phyloP scores from a whole-genome alignment of 2,888 invertebrate species.

The Holacanthella duospinosa region DNA sequence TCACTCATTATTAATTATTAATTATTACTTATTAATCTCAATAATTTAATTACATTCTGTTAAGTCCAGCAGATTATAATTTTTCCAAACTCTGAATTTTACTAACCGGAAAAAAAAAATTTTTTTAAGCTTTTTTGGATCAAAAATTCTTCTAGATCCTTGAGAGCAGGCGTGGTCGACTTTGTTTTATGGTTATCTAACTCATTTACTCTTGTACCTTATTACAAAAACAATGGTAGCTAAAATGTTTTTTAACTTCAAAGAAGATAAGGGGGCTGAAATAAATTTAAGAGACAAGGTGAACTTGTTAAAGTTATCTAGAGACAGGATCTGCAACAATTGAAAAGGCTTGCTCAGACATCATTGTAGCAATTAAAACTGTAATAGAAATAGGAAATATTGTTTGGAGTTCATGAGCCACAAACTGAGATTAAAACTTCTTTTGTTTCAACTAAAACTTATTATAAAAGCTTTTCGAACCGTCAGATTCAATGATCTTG shows the following conservation, averaged over 20 bases:
- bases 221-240: neutral
- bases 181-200: too few relatives aligned
- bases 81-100: neutral
- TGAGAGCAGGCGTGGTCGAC: neutral
- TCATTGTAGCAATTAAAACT: neutral
- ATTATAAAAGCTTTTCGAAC: neutral
- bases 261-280: neutral
- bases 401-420: too few relatives aligned
- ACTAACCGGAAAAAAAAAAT: neutral
- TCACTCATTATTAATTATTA: too few relatives aligned
- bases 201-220: neutral
- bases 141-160: too few relatives aligned
- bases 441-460: neutral
- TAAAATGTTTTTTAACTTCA: neutral
- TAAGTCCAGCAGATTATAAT: neutral
- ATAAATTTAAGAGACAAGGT: neutral
- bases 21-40: too few relatives aligned
- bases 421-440: neutral
- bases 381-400: neutral
- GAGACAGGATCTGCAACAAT: neutral
- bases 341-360: neutral
- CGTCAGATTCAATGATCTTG: too few relatives aligned
- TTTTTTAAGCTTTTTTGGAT: neutral
- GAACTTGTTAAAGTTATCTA: neutral
- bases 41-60: neutral